Evolutionary conservation across 2,888 invertebrate genomes (phyloP).

Genomic region (Thereva unica): DNA sequence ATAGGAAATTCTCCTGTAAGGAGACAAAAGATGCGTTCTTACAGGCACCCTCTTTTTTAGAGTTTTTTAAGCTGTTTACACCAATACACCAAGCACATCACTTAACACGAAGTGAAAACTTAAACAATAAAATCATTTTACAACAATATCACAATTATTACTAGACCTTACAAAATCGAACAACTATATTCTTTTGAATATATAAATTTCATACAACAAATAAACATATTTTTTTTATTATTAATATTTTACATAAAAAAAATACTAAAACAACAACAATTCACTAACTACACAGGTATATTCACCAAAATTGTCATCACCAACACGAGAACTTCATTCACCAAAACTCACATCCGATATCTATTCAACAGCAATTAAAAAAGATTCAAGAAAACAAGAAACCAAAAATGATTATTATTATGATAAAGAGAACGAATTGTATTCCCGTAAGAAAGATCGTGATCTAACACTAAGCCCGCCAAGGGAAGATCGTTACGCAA

Average conservation of each 20-base stretch:
- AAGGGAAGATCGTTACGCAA: conserved; percentile 53
- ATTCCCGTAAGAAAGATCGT: conserved; percentile 47
- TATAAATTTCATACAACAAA: not conserved
- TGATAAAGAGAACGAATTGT: conserved; percentile 57
- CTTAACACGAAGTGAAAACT: too few species aligned
- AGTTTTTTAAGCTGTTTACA: too few species aligned
- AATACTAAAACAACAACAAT: not conserved
- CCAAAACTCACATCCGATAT: conserved; percentile 53
- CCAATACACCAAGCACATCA: too few species aligned
- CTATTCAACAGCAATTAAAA: conserved; percentile 51
- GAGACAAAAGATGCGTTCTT: too few species aligned
- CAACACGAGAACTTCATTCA: conserved; percentile 47
- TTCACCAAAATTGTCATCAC: conserved; percentile 49
- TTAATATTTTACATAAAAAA: not conserved
- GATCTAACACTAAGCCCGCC: conserved; percentile 53
- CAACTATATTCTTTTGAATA: not conserved
- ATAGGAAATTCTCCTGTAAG: too few species aligned
- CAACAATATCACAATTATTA: too few species aligned
- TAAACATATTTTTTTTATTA: not conserved
- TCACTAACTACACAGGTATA: conserved; percentile 30
- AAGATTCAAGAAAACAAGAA: conserved; percentile 48
- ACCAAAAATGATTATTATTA: conserved; percentile 56
- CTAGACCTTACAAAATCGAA: not conserved
- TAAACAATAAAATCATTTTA: too few species aligned
- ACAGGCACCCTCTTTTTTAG: too few species aligned